A percentile compares a stretch with the other conserved stretches of the same genome.
Conservation (phyloP, 2,113 vertebrate genomes). For the Oryzias woworae region DNA sequence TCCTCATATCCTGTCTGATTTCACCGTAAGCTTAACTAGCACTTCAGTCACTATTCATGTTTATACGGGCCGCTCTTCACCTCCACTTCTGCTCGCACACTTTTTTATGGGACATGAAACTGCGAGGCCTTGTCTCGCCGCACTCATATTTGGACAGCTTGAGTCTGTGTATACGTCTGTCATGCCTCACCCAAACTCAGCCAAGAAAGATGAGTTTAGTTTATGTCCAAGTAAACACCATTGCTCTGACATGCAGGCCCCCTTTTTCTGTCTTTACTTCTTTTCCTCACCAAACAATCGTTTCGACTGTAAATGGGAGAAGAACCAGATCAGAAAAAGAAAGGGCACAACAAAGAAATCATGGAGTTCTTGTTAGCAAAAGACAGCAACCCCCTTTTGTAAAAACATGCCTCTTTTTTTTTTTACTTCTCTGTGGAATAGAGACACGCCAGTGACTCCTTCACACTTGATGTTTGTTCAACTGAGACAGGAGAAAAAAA, state of each 20-base stretch:
- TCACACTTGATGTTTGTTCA: constrained; percentile 50
- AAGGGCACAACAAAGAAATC: constrained; percentile 3
- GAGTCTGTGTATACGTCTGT: constrained; percentile 77
- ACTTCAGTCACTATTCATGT: constrained; percentile 25
- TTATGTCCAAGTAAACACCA: constrained; percentile 63
- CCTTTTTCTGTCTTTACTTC: constrained; percentile 22
- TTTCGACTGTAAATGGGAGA: constrained; percentile 17
- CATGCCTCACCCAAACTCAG: constrained; percentile 67
- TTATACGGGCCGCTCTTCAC: constrained; percentile 31
- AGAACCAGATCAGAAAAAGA: constrained; percentile 18
- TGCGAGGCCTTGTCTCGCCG: constrained; percentile 53
- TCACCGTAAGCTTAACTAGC: constrained; percentile 11
- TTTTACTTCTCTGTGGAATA: constrained; percentile 7
- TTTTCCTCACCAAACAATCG: constrained; percentile 19
- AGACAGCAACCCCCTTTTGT: neutral
- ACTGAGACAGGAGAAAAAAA: constrained; percentile 45
- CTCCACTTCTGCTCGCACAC: constrained; percentile 40
- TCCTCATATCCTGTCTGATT: constrained; percentile 26
- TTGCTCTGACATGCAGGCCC: constrained; percentile 38
- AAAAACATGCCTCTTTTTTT: neutral
- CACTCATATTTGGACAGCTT: constrained; percentile 80
- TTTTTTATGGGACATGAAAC: constrained; percentile 65
- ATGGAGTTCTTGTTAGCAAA: neutral
- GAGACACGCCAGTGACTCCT: constrained; percentile 12
- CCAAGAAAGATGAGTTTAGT: constrained; percentile 75